Base-by-base conservation (phyloP, 2,888 invertebrate genomes). In the Eilema griseolum region DNA sequence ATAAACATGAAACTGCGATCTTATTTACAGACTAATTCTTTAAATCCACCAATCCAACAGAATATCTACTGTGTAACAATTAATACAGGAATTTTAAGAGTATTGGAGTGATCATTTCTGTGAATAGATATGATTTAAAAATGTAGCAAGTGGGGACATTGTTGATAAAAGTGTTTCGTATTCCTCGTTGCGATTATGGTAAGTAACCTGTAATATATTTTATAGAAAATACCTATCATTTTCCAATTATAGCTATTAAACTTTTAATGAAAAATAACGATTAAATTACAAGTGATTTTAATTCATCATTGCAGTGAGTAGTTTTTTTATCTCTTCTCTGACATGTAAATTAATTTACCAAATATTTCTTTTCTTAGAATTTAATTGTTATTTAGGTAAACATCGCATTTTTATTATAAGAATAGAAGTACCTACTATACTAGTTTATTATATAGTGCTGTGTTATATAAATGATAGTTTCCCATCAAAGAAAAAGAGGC, bases 1-100 rank as follows among this genome's bases (percentile, higher is more conserved):
- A 94, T 93, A 89, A 92, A 91, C 90, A 91, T 90, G 89, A 82
- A 92, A 92, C 92, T 84, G 85, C 89, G 87, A 90, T 89, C 87
- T 88, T 91, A 91, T 90, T 88, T 86, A 88, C 89, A 81, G 78
- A 82, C 77, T 74, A 76, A 77, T 83, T 75, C 73, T 74, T 80
- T 78, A 84, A 84, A 81, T 85, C 84, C 77, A 76, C 77, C 69
- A 81, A 83, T 64, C 69, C 72, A 80, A 74, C 65, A 70, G 75
- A 10, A 64, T 31, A 20, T 26, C 23, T 16, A 67, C 59, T 69
- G 64, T 20, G 20, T 20, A 46, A 20, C 5, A 46, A 46, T 46
- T 46, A 46, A 20, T 46, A 20, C 20, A 46, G 20, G 46, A 46
- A 46, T 46, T 57, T 12, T 7, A 59, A 26, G 14, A 1, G 24